phyloP scores from a whole-genome alignment of 2,113 vertebrate genomes.

The Microcebus griseorufus region DNA sequence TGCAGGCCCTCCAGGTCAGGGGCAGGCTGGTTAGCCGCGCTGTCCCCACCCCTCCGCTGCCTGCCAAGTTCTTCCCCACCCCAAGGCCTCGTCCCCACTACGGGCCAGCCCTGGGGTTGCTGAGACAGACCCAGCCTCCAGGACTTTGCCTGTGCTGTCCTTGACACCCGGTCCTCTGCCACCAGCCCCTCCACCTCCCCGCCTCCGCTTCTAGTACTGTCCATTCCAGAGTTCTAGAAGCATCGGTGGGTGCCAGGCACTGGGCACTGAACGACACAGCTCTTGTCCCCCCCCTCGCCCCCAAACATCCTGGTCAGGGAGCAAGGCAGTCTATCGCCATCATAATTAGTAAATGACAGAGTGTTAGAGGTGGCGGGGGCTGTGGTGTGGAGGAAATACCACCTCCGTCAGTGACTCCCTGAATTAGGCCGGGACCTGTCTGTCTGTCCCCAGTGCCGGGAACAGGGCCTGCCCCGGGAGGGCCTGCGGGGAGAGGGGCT shows the following conservation, averaged over 20 bases:
- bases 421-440: neutral
- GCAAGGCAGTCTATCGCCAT: neutral
- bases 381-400: neutral
- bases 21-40: neutral
- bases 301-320: neutral
- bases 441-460: neutral
- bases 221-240: neutral
- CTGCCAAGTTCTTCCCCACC: neutral
- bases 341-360: neutral
- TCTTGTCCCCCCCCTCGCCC: no score
- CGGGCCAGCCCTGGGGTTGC: neutral
- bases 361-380: neutral
- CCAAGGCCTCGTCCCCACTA: neutral
- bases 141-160: neutral
- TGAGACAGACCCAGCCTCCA: neutral
- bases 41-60: neutral
- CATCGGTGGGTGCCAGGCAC: neutral
- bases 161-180: neutral
- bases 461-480: neutral
- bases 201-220: neutral
- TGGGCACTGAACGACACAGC: neutral
- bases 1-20: conserved; percentile 80
- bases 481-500: neutral
- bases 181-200: neutral
- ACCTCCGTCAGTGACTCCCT: neutral